Conservation (phyloP, 2,888 invertebrate genomes). For the Zhuqinia jingwanae region DNA sequence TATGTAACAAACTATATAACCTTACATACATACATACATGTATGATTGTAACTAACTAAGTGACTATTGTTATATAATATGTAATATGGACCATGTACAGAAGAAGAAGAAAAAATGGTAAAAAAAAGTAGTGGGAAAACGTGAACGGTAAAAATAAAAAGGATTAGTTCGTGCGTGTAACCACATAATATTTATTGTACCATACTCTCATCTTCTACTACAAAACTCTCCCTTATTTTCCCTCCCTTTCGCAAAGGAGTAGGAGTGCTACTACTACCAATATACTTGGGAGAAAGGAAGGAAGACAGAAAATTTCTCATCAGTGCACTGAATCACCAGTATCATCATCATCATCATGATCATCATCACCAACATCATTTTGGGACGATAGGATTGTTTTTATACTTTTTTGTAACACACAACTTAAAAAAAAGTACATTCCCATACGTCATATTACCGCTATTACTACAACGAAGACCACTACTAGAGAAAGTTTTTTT, state of each 20-base stretch:
- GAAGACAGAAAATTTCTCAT: slow-evolving; percentile 35
- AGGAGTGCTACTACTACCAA: no score
- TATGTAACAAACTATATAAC: background rate
- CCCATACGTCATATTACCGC: slow-evolving; percentile 71
- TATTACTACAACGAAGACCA: slow-evolving; percentile 47
- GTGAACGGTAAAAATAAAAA: slow-evolving; percentile 34
- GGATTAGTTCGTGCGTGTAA: slow-evolving; percentile 58
- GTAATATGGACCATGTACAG: slow-evolving; percentile 3
- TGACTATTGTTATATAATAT: background rate
- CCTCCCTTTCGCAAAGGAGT: background rate
- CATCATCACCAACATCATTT: background rate
- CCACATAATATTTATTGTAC: slow-evolving; percentile 56
- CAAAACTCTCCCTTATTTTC: background rate
- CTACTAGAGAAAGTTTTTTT: no score
- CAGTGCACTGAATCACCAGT: slow-evolving; percentile 12
- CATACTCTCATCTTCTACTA: background rate
- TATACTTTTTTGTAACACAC: slow-evolving; percentile 45
- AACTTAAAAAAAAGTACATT: slow-evolving; percentile 28
- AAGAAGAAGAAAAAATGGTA: background rate
- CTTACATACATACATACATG: background rate
- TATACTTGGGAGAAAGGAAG: background rate
- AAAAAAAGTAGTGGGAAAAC: slow-evolving; percentile 32
- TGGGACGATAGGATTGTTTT: slow-evolving; percentile 25
- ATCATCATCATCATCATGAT: slow-evolving; percentile 12
- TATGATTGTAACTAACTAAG: background rate